Base-by-base conservation (phyloP, 2,888 invertebrate species). In the Scelioninae gen. 2 region DNA sequence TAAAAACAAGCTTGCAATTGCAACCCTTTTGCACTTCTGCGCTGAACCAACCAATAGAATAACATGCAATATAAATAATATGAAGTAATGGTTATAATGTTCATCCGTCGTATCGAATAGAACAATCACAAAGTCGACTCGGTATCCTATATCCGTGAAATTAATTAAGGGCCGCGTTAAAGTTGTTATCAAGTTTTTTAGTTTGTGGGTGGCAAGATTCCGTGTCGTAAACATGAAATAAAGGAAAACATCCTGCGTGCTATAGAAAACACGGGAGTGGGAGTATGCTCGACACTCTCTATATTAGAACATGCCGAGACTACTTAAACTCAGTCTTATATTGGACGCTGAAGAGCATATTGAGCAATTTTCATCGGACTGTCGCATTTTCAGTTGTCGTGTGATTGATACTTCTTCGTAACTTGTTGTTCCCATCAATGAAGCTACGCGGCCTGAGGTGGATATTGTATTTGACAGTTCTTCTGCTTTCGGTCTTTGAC, bases 221-320 rank as follows among this genome's bases (percentile, higher is more conserved):
- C 18, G 46, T 48, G 41, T 45, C 25, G 45, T 60, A 65, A 68
- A 64, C 48, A 63, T 50, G 39, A 46, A 53, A 75, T 50, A 68
- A 75, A 75, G 69, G 61, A 69, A 72, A 72, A 72, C 68, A 70
- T 73, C 69, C 74, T 69, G 48, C 58, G 67, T 57, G 57, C 48
- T 67, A 69, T 76, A 67, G 68, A 76, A 76, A 70, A 63, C 25
- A 73, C 68, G 65, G 69, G 69, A 71, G 73, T 80, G 81, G 81
- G 81, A 81, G 80, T 73, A 77, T 76, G 77, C 76, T 60, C 74
- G 73, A 65, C 63, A 57, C 58, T 73, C 74, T 79, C 81, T 84
- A 84, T 84, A 85, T 86, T 84, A 85, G 85, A 84, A 83, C 81
- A 84, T 84, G 81, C 77, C 82, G 81, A 80, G 80, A 80, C 79